Evolutionary conservation across 2,113 vertebrate species (phyloP).

Genomic region (Marmota flaviventris): DNA sequence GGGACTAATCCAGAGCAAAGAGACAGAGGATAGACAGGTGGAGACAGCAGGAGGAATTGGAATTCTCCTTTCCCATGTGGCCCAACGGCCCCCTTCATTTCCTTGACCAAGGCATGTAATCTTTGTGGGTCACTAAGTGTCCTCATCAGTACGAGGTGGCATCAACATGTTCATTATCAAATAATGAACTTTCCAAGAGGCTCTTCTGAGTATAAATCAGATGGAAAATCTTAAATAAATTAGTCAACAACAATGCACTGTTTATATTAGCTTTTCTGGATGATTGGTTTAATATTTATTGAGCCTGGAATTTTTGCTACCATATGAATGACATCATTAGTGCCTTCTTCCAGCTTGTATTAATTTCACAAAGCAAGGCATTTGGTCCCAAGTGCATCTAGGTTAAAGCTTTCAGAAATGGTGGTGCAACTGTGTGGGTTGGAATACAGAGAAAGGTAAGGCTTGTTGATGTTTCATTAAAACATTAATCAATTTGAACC

Average conservation of each 20-base stretch:
- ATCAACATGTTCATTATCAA: slow-evolving; percentile 49
- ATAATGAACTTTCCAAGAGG: slow-evolving; percentile 53
- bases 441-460: neutral
- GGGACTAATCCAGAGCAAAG: neutral
- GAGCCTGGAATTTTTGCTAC: slow-evolving; percentile 48
- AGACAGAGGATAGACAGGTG: neutral
- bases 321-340: slow-evolving; percentile 6
- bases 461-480: slow-evolving; percentile 57
- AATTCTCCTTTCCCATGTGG: neutral
- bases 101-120: slow-evolving; percentile 22
- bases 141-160: slow-evolving; percentile 57
- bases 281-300: slow-evolving; percentile 67
- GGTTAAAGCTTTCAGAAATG: slow-evolving; percentile 51
- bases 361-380: slow-evolving; percentile 52
- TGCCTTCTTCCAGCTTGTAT: neutral
- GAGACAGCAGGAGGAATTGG: neutral
- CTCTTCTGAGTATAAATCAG: slow-evolving; percentile 51
- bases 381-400: slow-evolving; percentile 9
- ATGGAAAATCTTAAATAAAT: slow-evolving; percentile 72
- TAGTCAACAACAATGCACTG: slow-evolving; percentile 49
- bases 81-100: neutral
- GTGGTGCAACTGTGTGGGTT: neutral
- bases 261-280: slow-evolving; percentile 64
- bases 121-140: slow-evolving; percentile 59
- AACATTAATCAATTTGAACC: slow-evolving; percentile 43